Evolutionary conservation across 2,113 vertebrate species (phyloP), one percentile per base, ranked within the genome.

Genomic region (Columba janthina): DNA sequence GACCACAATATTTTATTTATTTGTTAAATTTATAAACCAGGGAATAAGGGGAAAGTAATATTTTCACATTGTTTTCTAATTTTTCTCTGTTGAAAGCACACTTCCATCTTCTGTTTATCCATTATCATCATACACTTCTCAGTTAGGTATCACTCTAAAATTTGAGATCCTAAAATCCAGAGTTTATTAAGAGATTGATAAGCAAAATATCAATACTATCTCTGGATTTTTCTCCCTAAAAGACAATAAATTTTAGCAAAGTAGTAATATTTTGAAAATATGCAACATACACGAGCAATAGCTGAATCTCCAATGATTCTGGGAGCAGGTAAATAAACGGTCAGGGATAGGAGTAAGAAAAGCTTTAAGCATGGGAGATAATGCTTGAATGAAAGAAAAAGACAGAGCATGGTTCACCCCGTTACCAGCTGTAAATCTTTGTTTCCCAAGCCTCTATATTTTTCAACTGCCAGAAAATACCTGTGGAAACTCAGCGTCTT

Each of bases 361-460:
- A 80, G 8, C 46, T 84, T 44, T 70, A 67, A 77, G 13, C 7
- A 12, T 31, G 13, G 21, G 8, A 58, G 32, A 38, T 10, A 71
- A 42, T 29, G 11, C 6, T 58, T 67, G 26, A 87, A 62, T 13
- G 5, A 87, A 46, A 4, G 1, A 6, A 71, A 70, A 64, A 69
- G 28, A 32, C 3, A 3, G 3, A 74, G 2, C 17, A 42, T 38
- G 15, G 2, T 76, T 60, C 34, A 6, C 5, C 5, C 36, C 16
- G 0, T 17, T 70, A 21, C 14, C 7, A 86, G 29, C 4, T 7
- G 32, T 4, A 25, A 31, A 54, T 42, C 7, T 24, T 13, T 0
- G 0, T 34, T 84, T 87, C 22, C 20, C 5, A 81, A 64, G 56
- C 3, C 4, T 85, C 79, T 34, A 36, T 2, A 31, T 32, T 67